These are phyloP conservation scores for Zaprionus ghesquierei DNA, from an alignment of 1,140 invertebrate genomes.

Conservation along the genomic window DNA sequence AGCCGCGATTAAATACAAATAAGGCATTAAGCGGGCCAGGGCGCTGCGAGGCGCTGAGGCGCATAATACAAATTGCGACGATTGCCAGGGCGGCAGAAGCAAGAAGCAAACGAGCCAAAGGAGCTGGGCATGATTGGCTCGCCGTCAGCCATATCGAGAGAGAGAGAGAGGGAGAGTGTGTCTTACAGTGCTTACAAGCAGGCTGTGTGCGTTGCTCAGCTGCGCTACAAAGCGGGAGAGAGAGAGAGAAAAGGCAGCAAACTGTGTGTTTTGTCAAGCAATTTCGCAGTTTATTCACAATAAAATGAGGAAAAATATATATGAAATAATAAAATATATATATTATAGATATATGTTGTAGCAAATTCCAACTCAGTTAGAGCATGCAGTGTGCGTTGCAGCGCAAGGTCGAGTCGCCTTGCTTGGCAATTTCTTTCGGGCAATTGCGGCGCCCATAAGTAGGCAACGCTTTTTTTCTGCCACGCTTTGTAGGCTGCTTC, in stretches of 20 bases:
- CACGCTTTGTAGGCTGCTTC: slow-evolving; percentile 21
- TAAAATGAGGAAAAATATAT: not conserved
- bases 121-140: not conserved
- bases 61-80: slow-evolving; percentile 79
- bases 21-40: slow-evolving; percentile 72
- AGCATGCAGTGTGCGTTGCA: not conserved
- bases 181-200: slow-evolving; percentile 5
- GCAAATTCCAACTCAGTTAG: not conserved
- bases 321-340: not conserved
- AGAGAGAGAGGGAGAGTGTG: too few species aligned
- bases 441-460: slow-evolving; percentile 50
- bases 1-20: slow-evolving; percentile 81
- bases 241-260: not conserved
- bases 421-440: slow-evolving; percentile 48
- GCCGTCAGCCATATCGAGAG: slow-evolving; percentile 30
- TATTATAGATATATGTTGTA: not conserved
- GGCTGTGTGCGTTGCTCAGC: not conserved
- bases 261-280: not conserved
- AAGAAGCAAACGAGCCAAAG: slow-evolving; percentile 1
- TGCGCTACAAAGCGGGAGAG: not conserved
- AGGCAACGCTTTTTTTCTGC: slow-evolving; percentile 17
- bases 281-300: not conserved
- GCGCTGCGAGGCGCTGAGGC: slow-evolving; percentile 63
- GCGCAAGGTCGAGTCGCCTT: too few species aligned
- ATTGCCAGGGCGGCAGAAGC: slow-evolving; percentile 47